Percentiles rank a stretch among this genome's conserved stretches.
phyloP scores from a whole-genome alignment of 53 echinoderm and acorn worm species.

The Astropecten irregularis region DNA sequence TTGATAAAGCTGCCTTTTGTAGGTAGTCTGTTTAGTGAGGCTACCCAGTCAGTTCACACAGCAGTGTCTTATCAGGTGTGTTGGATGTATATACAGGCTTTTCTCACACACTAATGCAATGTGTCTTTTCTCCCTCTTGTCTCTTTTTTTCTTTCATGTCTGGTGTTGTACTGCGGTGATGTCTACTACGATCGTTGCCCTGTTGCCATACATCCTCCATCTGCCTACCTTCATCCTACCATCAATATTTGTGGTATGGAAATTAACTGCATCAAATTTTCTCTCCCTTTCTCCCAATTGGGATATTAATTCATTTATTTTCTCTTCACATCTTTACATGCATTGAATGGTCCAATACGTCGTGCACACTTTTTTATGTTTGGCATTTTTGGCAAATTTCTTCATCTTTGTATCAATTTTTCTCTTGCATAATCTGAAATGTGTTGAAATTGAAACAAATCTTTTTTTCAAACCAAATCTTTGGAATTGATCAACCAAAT shows the following conservation, averaged over 20 bases:
- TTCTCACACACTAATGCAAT: constrained; percentile 19
- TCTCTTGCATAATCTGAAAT: too few species aligned
- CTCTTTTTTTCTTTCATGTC: constrained; percentile 29
- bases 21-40: too few species aligned
- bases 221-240: constrained; percentile 10
- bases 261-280: constrained; percentile 26
- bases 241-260: constrained; percentile 27
- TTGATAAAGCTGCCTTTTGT: too few species aligned
- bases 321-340: background rate
- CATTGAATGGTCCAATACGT: background rate
- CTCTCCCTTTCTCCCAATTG: constrained; percentile 38
- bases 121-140: constrained; percentile 19
- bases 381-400: too few species aligned
- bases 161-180: background rate
- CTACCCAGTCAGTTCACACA: too few species aligned
- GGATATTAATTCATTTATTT: constrained; percentile 26
- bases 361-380: background rate
- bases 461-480: too few species aligned
- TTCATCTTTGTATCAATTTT: too few species aligned
- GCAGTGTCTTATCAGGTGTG: too few species aligned
- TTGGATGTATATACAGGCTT: too few species aligned
- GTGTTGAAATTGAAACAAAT: too few species aligned
- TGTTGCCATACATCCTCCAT: background rate
- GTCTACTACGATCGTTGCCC: background rate
- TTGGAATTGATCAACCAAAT: too few species aligned